Conservation (phyloP, 2,113 vertebrate species). For the Nettapus auritus region DNA sequence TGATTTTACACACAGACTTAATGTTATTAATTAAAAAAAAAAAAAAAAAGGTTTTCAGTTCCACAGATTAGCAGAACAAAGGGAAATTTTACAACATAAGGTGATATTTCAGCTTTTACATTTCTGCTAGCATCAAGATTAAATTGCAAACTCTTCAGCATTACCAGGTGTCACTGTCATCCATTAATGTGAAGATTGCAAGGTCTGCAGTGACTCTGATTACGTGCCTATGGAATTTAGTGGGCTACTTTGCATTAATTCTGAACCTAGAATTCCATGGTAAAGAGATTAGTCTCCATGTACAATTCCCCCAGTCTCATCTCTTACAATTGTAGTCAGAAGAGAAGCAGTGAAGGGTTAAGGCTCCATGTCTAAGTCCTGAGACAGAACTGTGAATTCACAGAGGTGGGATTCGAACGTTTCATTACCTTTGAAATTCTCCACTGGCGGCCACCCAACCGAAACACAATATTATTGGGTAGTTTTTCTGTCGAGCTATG, state of each 20-base stretch:
- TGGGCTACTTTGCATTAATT: not conserved
- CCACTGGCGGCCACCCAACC: not conserved
- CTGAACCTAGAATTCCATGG: not conserved
- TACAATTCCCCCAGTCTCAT: not conserved
- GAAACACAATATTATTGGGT: not conserved
- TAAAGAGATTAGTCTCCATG: not conserved
- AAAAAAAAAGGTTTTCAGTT: not conserved
- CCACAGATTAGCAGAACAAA: not conserved
- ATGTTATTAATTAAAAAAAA: not conserved
- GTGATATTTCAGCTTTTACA: not conserved
- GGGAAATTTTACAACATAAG: not conserved
- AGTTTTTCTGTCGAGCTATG: not conserved
- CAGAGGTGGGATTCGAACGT: not conserved
- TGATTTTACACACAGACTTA: too few relatives aligned
- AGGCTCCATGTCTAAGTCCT: not conserved
- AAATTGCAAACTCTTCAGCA: constrained; percentile 10
- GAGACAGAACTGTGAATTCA: not conserved
- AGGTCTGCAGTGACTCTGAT: not conserved
- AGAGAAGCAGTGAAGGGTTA: not conserved
- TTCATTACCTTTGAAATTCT: not conserved
- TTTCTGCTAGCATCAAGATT: not conserved
- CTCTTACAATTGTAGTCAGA: not conserved
- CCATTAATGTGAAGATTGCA: not conserved
- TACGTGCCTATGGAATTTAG: not conserved
- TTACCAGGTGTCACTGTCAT: constrained; percentile 22